Evolutionary conservation across 2,797 vertebrate species (phyloP).

Genomic region (Lutjanus argentimaculatus): DNA sequence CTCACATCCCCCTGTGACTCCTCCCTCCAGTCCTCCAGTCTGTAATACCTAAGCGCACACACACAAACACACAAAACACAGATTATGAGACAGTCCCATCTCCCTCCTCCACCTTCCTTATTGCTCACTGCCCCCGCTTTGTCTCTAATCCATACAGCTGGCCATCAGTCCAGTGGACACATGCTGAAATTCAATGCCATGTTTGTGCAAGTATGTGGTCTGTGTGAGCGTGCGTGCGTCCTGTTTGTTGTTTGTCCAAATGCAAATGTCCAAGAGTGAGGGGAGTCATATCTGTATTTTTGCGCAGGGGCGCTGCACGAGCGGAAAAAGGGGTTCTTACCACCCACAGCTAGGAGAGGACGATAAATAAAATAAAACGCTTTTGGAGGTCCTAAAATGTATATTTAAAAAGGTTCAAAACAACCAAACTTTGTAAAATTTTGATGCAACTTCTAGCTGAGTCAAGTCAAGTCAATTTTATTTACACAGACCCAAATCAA

Average conservation of each 20-base stretch:
- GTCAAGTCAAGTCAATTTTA: too few species aligned
- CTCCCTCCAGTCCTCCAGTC: conserved; percentile 38
- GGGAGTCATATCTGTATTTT: not conserved
- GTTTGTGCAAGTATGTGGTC: conserved; percentile 20
- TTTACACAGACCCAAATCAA: too few species aligned
- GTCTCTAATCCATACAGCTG: conserved; percentile 58
- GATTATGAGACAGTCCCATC: conserved; percentile 40
- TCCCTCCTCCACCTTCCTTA: conserved; percentile 34
- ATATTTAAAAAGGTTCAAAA: not conserved
- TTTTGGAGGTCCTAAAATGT: not conserved
- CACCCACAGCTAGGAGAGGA: not conserved
- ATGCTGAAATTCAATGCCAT: conserved; percentile 43
- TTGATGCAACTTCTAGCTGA: too few species aligned
- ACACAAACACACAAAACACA: conserved; percentile 60
- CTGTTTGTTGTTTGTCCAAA: conserved; percentile 7
- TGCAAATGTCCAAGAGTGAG: not conserved
- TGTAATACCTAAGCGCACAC: conserved; percentile 40
- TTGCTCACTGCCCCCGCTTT: conserved; percentile 47
- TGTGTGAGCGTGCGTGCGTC: conserved; percentile 30
- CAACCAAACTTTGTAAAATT: not conserved
- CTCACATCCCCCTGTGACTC: conserved; percentile 46
- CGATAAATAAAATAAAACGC: not conserved
- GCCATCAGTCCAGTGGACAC: conserved; percentile 28
- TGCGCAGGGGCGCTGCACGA: not conserved
- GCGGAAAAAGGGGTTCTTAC: not conserved